Conservation (phyloP, 2,113 vertebrate species). For the Oreotragus oreotragus region DNA sequence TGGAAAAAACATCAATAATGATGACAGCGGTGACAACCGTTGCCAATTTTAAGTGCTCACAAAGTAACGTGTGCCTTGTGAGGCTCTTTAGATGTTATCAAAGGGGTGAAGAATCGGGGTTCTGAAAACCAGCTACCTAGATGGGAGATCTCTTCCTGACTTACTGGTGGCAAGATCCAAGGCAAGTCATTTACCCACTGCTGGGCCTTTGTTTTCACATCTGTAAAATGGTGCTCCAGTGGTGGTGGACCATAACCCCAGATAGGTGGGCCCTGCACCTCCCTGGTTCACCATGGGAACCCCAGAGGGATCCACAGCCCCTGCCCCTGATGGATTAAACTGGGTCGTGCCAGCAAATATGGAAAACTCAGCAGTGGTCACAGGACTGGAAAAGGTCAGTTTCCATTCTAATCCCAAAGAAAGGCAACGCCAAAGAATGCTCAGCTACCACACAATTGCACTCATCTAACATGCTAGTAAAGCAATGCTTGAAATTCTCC, state of each 20-base stretch:
- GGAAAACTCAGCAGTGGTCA: no score
- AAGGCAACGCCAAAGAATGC: no score
- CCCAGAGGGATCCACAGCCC: not conserved
- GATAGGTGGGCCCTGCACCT: not conserved
- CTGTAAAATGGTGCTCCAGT: not conserved
- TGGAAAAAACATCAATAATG: no score
- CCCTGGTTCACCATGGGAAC: not conserved
- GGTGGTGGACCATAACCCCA: not conserved
- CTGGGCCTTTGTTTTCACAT: not conserved
- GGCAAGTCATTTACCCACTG: not conserved
- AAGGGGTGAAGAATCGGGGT: not conserved
- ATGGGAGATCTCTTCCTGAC: not conserved
- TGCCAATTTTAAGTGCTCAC: not conserved
- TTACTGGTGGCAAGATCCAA: not conserved
- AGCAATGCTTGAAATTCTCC: no score
- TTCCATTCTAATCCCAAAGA: no score
- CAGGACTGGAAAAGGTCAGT: no score
- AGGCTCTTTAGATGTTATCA: not conserved
- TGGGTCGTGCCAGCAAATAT: not conserved
- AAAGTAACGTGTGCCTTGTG: not conserved
- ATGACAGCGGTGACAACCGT: rapidly evolving
- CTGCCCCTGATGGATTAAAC: no score
- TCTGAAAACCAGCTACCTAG: not conserved
- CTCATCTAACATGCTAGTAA: no score
- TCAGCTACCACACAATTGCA: no score